Percentiles rank a stretch among this genome's conserved stretches.
Evolutionary conservation across 2,888 invertebrate species (phyloP).

Genomic region (Diadegma fenestrale): DNA sequence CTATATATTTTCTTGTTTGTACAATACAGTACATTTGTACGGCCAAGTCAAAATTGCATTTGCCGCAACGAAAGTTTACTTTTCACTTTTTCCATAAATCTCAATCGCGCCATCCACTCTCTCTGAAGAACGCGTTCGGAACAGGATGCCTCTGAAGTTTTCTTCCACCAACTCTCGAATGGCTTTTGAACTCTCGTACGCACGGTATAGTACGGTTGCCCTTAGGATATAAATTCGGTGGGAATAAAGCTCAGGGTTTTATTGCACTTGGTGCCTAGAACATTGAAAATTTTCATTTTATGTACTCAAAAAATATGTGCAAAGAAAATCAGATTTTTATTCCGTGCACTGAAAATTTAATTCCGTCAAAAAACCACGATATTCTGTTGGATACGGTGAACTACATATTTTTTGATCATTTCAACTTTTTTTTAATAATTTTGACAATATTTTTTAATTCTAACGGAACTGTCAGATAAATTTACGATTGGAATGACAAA

Average conservation of each 20-base stretch:
- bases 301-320: background rate
- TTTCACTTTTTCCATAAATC: conserved; percentile 26
- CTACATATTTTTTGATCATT: too few relatives aligned
- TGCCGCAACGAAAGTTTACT: conserved; percentile 39
- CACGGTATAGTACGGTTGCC: conserved; percentile 12
- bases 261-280: background rate
- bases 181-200: conserved; percentile 22
- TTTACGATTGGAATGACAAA: too few relatives aligned
- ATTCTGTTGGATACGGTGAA: too few relatives aligned
- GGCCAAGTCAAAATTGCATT: conserved; percentile 38
- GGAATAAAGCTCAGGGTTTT: background rate
- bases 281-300: background rate
- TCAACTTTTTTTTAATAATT: too few relatives aligned
- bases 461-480: too few relatives aligned
- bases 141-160: background rate
- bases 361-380: too few relatives aligned
- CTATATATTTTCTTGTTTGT: conserved; percentile 6
- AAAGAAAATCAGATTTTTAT: background rate
- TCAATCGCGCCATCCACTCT: conserved; percentile 5
- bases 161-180: conserved; percentile 23
- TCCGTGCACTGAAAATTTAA: too few relatives aligned
- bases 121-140: background rate
- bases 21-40: conserved; percentile 4
- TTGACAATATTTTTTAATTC: too few relatives aligned
- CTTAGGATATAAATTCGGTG: conserved; percentile 3